Base-by-base conservation (phyloP, 1,140 invertebrate species). In the Heliothis subflexa region DNA sequence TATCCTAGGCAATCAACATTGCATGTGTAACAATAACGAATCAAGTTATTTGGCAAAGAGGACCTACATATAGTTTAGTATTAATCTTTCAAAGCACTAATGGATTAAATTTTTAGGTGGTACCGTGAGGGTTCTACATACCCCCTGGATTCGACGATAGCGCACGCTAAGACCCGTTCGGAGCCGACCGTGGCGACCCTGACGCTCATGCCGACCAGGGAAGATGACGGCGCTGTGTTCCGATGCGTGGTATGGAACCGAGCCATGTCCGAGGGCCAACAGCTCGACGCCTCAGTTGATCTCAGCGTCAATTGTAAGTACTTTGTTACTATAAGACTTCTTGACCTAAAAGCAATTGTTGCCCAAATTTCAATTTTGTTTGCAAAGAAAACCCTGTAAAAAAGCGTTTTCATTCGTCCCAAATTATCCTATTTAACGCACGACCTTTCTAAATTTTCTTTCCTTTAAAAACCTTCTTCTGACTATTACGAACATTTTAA, bases 291-390 rank as follows among this genome's bases (percentile, higher is more conserved):
- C 0, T 96, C 95, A 13, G 96, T 98, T 28, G 96, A 96, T 0
- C 95, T 99, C 45, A 97, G 97, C 87, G 98, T 99, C 59, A 98
- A 98, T 89, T 99, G 97, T 98, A 95, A 98, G 97, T 97, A 94
- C 55, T 4, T 33, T 2, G 1, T 66, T 78, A 66, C 45, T 21
- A 33, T 64, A 18, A 40, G 13, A 10, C 25, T 61, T 28, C 16
- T 14, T 45, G 33, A 50, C 33, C 33, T 9, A 28, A 33, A 7
- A 55, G 18, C 54, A 5, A 10, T 55, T 55, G 16, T 55, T n/a
- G 7, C 14, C 21, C n/a, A 9, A 16, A 16, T 16, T 16, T 54
- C 52, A 16, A n/a, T 9, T 54, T 18, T 55, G 7, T 55, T 55
- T 55, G 54, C 16, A 55, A 18, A 7, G 54, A 18, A 18, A 18